Percentiles rank a stretch among this genome's conserved stretches.
phyloP scores from a whole-genome alignment of 2,888 invertebrate genomes.

The Trissolcus brochymenae region DNA sequence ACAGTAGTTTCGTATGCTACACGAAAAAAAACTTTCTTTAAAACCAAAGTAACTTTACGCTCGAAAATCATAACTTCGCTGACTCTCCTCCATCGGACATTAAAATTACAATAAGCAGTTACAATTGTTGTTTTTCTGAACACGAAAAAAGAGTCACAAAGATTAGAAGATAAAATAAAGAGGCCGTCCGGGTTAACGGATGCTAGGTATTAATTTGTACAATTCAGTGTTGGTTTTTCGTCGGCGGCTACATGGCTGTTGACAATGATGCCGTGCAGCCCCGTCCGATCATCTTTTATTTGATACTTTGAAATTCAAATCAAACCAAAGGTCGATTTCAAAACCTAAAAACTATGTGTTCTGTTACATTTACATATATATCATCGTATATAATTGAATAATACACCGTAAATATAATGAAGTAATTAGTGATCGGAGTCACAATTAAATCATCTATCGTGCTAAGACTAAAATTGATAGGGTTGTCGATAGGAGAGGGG shows the following conservation, averaged over 20 bases:
- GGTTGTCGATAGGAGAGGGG: neutral
- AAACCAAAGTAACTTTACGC: neutral
- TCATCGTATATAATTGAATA: conserved; percentile 32
- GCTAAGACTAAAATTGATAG: conserved; percentile 37
- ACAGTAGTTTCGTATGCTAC: neutral
- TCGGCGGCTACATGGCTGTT: conserved; percentile 10
- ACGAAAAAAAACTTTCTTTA: neutral
- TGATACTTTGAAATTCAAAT: conserved; percentile 21
- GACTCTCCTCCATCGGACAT: too few relatives aligned
- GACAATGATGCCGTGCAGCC: conserved; percentile 6
- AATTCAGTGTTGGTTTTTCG: conserved; percentile 32
- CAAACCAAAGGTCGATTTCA: conserved; percentile 35
- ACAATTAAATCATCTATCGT: conserved; percentile 26
- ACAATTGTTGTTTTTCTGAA: neutral
- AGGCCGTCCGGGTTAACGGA: conserved; percentile 6
- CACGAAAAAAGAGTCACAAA: neutral
- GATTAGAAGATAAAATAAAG: conserved; percentile 10
- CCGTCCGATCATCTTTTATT: conserved; percentile 21
- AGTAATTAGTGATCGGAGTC: conserved; percentile 14
- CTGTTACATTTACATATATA: conserved; percentile 41
- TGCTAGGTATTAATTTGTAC: conserved; percentile 42
- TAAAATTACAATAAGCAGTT: too few relatives aligned
- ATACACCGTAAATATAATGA: conserved; percentile 41
- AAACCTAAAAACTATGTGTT: conserved; percentile 34
- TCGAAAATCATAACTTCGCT: too few relatives aligned